Evolutionary conservation across 2,113 vertebrate species (phyloP).

Genomic region (Phycodurus eques): DNA sequence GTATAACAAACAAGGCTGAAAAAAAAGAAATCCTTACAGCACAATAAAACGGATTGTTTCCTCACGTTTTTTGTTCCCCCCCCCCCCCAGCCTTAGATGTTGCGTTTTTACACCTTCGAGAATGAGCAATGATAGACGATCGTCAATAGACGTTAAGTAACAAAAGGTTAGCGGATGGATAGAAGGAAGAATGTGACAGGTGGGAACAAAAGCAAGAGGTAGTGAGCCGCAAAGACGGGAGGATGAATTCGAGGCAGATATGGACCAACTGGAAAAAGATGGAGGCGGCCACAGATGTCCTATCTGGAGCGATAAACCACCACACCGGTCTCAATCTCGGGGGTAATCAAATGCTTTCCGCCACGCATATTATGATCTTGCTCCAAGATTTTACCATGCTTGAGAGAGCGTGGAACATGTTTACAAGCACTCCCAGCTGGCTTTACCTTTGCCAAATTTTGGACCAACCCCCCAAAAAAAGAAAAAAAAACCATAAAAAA

Average conservation of each 20-base stretch:
- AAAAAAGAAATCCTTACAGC: slow-evolving; percentile 73
- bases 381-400: not conserved
- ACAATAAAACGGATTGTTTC: slow-evolving; percentile 76
- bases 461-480: not conserved
- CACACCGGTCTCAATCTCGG: not conserved
- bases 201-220: slow-evolving; percentile 58
- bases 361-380: not conserved
- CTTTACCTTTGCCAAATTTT: not conserved
- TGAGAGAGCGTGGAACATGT: not conserved
- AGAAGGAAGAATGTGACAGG: slow-evolving; percentile 56
- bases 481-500: no score
- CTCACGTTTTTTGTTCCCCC: slow-evolving; percentile 59
- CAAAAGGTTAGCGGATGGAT: slow-evolving; percentile 33
- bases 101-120: slow-evolving; percentile 38
- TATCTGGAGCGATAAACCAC: not conserved
- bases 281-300: slow-evolving; percentile 20
- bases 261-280: slow-evolving; percentile 46
- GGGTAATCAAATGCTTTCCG: not conserved
- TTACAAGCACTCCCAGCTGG: not conserved
- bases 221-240: slow-evolving; percentile 10
- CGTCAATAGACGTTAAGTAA: slow-evolving; percentile 60
- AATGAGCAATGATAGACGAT: not conserved
- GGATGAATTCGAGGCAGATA: slow-evolving; percentile 41
- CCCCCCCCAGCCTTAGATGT: not conserved
- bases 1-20: slow-evolving; percentile 29